Evolutionary conservation across 2,797 vertebrate species (phyloP), one percentile per base, ranked within the genome.

Genomic region (Steatocranus sp.): DNA sequence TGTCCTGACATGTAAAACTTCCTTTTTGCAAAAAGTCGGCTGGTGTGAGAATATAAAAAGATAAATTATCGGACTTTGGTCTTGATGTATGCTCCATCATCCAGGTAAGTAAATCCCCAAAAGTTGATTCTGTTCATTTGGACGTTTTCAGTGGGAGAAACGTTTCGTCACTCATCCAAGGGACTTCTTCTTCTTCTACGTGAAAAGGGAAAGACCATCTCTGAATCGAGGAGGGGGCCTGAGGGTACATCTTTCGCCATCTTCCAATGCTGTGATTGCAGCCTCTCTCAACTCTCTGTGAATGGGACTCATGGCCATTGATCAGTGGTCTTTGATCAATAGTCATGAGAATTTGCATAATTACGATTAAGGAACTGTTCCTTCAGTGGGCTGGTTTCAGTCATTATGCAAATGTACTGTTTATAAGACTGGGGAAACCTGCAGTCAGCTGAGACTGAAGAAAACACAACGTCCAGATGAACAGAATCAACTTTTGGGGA

Each of bases 211-310:
- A 49, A 50, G 48, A 50, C 1, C 48, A 50, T 4, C n/a, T 50
- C 48, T 50, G 48, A 50, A 50, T 50, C 10, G 10, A 5, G 12
- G 4, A 14, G 7, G 51, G 7, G 51, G 1, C 0, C 14, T 54
- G 27, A 54, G 0, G 25, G 25, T 54, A 30, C 14, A 2, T 17
- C 5, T 56, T 2, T 54, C 0, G 0, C 14, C 12, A 27, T 54
- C 51, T 54, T 54, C 0, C 23, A 34, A 27, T 54, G 23, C 51
- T 54, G 53, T 17, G 53, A 1, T 27, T 54, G 53, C 53, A 27
- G 53, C 53, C 25, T 54, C 5, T 14, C 25, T 5, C 25, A 17
- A 27, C 53, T 30, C 14, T 54, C 25, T 30, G 20, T 25, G 53
- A 56, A 17, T 56, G 25, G 25, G 0, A 2, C 53, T 56, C 14